Conservation (phyloP, 2,113 vertebrate species). For the Felis chaus region DNA sequence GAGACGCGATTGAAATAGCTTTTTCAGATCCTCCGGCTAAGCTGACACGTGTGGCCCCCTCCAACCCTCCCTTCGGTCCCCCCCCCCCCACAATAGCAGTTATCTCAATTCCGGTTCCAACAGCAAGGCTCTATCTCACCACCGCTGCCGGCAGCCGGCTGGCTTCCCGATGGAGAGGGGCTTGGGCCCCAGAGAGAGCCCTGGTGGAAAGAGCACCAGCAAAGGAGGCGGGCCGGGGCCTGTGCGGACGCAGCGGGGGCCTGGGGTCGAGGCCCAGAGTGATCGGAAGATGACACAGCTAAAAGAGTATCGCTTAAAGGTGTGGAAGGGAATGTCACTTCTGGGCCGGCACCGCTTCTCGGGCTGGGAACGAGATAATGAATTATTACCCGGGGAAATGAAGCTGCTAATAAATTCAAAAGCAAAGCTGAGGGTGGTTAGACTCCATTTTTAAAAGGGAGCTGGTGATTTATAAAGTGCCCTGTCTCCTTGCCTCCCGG, state of each 20-base stretch:
- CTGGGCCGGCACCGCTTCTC: background rate
- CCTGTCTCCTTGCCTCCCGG: background rate
- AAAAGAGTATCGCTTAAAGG: slow-evolving; percentile 50
- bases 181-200: background rate
- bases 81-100: background rate
- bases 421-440: slow-evolving; percentile 77
- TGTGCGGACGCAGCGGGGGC: rapidly evolving
- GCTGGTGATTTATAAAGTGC: slow-evolving; percentile 78
- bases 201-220: background rate
- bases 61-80: background rate
- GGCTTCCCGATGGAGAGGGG: background rate
- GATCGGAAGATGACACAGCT: slow-evolving; percentile 55
- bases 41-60: slow-evolving; percentile 6
- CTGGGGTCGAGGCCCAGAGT: background rate
- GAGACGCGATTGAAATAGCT: background rate
- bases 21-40: slow-evolving; percentile 39
- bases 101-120: slow-evolving; percentile 21
- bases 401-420: slow-evolving; percentile 81
- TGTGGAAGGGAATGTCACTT: slow-evolving; percentile 47
- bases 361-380: slow-evolving; percentile 27
- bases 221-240: background rate
- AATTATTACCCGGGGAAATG: slow-evolving; percentile 80
- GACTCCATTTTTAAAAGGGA: slow-evolving; percentile 71
- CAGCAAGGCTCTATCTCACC: background rate
- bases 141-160: slow-evolving; percentile 22